A percentile compares a stretch with the other conserved stretches of the same genome.
Evolutionary conservation across 2,888 invertebrate genomes (phyloP).

Genomic region (Limenitis camilla): DNA sequence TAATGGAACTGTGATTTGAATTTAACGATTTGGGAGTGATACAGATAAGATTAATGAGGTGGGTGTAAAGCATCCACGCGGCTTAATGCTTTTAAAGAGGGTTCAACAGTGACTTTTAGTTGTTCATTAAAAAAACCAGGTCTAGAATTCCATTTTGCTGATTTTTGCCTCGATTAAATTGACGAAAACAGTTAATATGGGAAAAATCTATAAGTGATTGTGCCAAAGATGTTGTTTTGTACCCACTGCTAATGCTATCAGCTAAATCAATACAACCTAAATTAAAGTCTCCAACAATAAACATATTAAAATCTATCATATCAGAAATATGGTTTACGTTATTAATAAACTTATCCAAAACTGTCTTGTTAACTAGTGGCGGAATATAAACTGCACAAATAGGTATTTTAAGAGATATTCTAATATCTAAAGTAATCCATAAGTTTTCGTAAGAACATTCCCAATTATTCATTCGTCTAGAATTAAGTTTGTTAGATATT

Average conservation of each 20-base stretch:
- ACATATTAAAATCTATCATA: not conserved
- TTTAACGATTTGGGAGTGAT: not conserved
- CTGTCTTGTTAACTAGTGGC: slow-evolving; percentile 2
- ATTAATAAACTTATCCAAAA: not conserved
- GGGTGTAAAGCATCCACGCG: not conserved
- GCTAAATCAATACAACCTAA: slow-evolving; percentile 4
- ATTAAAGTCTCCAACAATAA: slow-evolving; percentile 10
- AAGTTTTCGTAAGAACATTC: not conserved
- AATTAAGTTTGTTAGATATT: not conserved
- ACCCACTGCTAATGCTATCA: not conserved
- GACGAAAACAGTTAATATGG: not conserved
- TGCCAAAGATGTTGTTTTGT: not conserved
- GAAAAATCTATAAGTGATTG: not conserved
- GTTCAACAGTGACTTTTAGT: not conserved
- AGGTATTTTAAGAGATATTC: not conserved
- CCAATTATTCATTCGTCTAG: not conserved
- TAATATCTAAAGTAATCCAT: no score
- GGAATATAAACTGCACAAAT: slow-evolving; percentile 5
- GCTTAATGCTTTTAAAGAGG: not conserved
- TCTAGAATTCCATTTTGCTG: not conserved
- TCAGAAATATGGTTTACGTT: slow-evolving; percentile 2
- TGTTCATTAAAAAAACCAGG: not conserved
- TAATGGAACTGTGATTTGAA: not conserved
- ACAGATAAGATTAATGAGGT: not conserved
- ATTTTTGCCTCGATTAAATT: not conserved